Percentiles rank a stretch among this genome's conserved stretches.
Evolutionary conservation across 1,140 invertebrate species (phyloP).

Genomic region (Drosophila prosaltans): DNA sequence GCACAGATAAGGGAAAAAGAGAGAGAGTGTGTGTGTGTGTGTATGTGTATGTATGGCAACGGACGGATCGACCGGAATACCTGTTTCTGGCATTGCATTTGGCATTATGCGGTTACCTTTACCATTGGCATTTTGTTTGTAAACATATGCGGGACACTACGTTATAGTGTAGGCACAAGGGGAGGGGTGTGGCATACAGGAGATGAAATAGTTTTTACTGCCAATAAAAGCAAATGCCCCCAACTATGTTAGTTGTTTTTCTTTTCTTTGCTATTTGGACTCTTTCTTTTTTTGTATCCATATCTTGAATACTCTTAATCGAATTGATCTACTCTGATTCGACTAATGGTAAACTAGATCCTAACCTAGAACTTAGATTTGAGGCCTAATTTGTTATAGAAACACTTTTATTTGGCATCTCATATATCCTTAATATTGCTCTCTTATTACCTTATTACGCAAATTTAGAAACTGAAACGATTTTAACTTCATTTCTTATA

Average conservation of each 20-base stretch:
- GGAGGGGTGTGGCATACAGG: neutral
- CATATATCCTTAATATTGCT: too few relatives aligned
- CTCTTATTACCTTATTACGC: too few relatives aligned
- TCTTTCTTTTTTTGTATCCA: constrained; percentile 47
- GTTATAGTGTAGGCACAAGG: neutral
- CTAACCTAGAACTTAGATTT: too few relatives aligned
- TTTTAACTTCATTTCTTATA: too few relatives aligned
- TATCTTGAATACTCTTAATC: constrained; percentile 41
- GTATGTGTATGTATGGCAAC: neutral
- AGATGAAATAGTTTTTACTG: constrained; percentile 65
- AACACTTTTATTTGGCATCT: too few relatives aligned
- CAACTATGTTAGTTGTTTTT: constrained; percentile 75
- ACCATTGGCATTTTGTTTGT: constrained; percentile 78
- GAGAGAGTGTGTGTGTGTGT: neutral
- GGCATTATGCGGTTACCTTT: constrained; percentile 66
- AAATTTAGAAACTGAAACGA: too few relatives aligned
- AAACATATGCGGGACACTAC: constrained; percentile 38
- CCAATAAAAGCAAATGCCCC: constrained; percentile 67
- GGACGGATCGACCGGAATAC: constrained; percentile 9
- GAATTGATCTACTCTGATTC: too few relatives aligned
- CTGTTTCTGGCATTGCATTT: constrained; percentile 45
- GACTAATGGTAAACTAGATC: too few relatives aligned
- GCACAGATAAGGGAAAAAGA: too few relatives aligned
- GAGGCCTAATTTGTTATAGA: too few relatives aligned
- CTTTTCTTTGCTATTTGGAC: neutral